These are phyloP conservation scores for Tauraco hartlaubi DNA, from an alignment of 2,797 vertebrate species.

Conservation along the genomic window DNA sequence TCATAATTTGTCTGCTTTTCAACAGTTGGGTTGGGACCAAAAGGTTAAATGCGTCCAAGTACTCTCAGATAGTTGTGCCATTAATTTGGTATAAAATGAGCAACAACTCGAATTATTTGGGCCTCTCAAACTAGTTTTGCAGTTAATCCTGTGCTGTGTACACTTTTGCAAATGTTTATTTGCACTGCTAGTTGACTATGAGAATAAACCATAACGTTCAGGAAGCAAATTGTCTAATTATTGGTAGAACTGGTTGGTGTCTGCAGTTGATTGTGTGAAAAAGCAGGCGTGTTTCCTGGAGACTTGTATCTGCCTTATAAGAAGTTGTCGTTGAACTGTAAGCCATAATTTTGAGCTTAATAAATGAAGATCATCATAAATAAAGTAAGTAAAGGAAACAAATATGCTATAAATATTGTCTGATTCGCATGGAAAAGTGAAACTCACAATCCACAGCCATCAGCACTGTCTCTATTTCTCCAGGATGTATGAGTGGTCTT, in stretches of 20 bases:
- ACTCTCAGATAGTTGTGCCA: background rate
- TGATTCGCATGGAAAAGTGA: background rate
- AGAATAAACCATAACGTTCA: background rate
- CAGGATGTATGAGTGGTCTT: background rate
- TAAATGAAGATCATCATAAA: background rate
- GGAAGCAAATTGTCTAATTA: background rate
- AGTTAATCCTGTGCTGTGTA: background rate
- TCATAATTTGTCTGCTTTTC: background rate
- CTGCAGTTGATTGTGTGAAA: background rate
- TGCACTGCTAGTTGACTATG: background rate
- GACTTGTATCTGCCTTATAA: background rate
- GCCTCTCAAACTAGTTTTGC: background rate
- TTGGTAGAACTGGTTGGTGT: background rate
- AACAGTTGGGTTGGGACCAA: background rate
- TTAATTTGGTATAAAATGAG: background rate
- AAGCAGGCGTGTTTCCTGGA: background rate
- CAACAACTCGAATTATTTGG: background rate
- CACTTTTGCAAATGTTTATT: background rate
- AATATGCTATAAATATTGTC: background rate
- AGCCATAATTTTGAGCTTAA: background rate
- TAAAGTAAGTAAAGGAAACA: background rate
- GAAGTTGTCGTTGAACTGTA: background rate
- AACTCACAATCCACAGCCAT: background rate
- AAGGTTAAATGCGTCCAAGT: background rate
- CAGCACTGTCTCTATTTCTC: background rate